Percentiles rank a stretch among this genome's conserved stretches.
Evolutionary conservation across 2,113 vertebrate genomes (phyloP).

Genomic region (Pampusana beccarii): DNA sequence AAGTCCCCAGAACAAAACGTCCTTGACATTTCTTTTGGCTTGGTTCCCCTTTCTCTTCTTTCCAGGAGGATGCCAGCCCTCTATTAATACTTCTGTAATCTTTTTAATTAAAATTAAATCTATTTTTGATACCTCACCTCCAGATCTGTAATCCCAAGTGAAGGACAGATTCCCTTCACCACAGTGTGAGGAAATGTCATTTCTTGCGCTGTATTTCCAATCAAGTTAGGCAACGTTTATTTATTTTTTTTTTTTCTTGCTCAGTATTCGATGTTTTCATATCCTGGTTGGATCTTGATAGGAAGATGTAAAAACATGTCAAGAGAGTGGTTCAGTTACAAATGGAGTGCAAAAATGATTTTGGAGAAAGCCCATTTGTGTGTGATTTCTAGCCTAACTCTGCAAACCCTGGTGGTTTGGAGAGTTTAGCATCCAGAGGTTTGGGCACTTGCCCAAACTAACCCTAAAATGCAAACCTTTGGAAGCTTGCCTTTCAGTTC

Average conservation of each 20-base stretch:
- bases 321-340: constrained; percentile 45
- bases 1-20: not conserved
- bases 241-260: not conserved
- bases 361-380: constrained; percentile 63
- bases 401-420: constrained; percentile 56
- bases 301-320: constrained; percentile 51
- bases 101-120: constrained; percentile 55
- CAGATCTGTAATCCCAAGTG: not conserved
- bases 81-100: not conserved
- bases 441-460: constrained; percentile 68
- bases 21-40: not conserved
- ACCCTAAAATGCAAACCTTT: constrained; percentile 60
- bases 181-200: not conserved
- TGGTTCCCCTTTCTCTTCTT: not conserved
- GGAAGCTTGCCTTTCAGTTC: constrained; percentile 47
- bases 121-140: constrained; percentile 20
- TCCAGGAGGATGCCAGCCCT: not conserved
- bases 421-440: constrained; percentile 61
- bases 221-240: not conserved
- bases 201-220: constrained; percentile 1
- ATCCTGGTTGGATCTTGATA: constrained; percentile 45
- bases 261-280: not conserved
- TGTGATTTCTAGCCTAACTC: constrained; percentile 64
- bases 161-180: not conserved
- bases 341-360: constrained; percentile 51